Evolutionary conservation across 2,888 invertebrate genomes (phyloP).

Genomic region (Agrypnus murinus): DNA sequence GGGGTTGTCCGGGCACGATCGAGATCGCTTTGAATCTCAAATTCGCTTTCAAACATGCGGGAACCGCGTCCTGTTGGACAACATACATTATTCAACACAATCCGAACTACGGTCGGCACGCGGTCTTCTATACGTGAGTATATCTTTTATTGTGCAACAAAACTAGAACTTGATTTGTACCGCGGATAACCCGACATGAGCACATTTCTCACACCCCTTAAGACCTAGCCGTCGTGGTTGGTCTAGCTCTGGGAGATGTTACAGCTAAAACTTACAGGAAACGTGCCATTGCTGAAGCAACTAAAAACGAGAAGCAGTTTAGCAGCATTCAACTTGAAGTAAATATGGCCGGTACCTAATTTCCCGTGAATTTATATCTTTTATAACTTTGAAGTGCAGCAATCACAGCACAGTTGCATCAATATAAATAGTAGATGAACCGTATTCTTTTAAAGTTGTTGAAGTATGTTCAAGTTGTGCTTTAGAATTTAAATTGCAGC

Average conservation of each 20-base stretch:
- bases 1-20: conserved; percentile 42
- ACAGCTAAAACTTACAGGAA: conserved; percentile 39
- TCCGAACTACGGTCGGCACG: conserved; percentile 44
- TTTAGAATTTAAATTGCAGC: too few species aligned
- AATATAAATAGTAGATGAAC: too few species aligned
- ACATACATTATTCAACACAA: conserved; percentile 61
- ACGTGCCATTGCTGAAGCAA: conserved; percentile 31
- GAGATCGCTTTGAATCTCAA: conserved; percentile 55
- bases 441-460: too few species aligned
- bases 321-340: background rate
- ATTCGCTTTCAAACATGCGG: conserved; percentile 53
- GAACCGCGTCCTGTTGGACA: conserved; percentile 56
- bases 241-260: conserved; percentile 8
- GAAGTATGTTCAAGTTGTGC: too few species aligned
- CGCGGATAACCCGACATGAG: conserved; percentile 23
- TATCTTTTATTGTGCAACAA: conserved; percentile 51
- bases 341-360: conserved; percentile 13
- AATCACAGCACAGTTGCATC: too few species aligned
- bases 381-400: too few species aligned
- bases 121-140: conserved; percentile 41
- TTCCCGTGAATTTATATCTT: conserved; percentile 3
- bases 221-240: background rate
- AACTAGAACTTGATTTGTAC: conserved; percentile 49
- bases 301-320: background rate
- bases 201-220: conserved; percentile 26